These are phyloP conservation scores for Gymnarchus niloticus DNA, from an alignment of 2,113 vertebrate species.

Conservation along the genomic window DNA sequence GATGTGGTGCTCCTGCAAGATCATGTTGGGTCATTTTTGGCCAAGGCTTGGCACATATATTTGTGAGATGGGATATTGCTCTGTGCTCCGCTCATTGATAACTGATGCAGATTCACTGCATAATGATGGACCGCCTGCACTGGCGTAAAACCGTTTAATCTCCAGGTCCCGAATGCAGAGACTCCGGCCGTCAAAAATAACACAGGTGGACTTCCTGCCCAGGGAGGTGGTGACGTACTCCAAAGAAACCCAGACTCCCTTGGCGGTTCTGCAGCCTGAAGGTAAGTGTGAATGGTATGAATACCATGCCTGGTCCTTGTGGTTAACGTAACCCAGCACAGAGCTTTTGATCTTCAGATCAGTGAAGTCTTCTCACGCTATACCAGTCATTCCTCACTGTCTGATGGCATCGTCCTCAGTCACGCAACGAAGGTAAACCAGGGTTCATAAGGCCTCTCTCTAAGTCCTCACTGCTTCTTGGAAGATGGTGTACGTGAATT, in stretches of 20 bases:
- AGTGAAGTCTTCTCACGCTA: not conserved
- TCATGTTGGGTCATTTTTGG: not conserved
- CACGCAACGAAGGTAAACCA: not conserved
- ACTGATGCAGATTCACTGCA: not conserved
- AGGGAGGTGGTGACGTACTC: conserved; percentile 86
- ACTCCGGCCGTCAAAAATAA: conserved; percentile 87
- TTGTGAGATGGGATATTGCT: not conserved
- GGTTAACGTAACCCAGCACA: not conserved
- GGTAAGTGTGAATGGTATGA: conserved; percentile 58
- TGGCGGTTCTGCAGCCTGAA: conserved; percentile 79
- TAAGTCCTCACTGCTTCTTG: not conserved
- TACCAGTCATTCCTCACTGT: not conserved
- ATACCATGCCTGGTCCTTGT: not conserved
- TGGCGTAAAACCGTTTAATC: conserved; percentile 25
- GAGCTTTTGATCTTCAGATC: not conserved
- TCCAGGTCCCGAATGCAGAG: conserved; percentile 78
- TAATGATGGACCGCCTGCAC: not conserved
- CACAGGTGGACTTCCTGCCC: conserved; percentile 91
- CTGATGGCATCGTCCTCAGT: not conserved
- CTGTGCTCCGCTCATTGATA: not conserved
- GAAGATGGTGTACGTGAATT: not conserved
- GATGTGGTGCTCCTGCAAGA: not conserved
- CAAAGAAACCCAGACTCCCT: conserved; percentile 93
- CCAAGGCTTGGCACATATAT: not conserved
- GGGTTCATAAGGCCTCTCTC: not conserved